Percentiles rank a stretch among this genome's conserved stretches.
Conservation (phyloP, 2,113 vertebrate genomes). For the Ophiodon elongatus region DNA sequence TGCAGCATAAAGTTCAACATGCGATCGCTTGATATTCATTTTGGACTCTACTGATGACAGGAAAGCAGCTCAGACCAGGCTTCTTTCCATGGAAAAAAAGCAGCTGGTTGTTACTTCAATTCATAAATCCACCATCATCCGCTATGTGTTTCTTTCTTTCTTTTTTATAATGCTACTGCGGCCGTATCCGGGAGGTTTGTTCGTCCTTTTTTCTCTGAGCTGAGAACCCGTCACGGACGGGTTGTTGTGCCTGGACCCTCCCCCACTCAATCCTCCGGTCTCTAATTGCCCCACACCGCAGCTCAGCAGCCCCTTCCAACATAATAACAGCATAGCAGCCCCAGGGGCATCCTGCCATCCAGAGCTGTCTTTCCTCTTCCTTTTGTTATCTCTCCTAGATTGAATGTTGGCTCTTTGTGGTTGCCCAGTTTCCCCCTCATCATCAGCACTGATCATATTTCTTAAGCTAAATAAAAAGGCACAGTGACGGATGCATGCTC, state of each 20-base stretch:
- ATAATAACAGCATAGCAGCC: slow-evolving; percentile 77
- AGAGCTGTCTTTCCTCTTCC: slow-evolving; percentile 58
- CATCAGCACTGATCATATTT: slow-evolving; percentile 62
- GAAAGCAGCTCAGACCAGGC: slow-evolving; percentile 19
- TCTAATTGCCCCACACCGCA: slow-evolving; percentile 75
- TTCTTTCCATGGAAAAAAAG: slow-evolving; percentile 55
- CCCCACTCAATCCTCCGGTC: slow-evolving; percentile 68
- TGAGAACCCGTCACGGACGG: slow-evolving; percentile 50
- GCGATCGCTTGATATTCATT: slow-evolving; percentile 30
- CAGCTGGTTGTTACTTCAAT: slow-evolving; percentile 50
- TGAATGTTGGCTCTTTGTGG: slow-evolving; percentile 70
- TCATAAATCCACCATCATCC: slow-evolving; percentile 52
- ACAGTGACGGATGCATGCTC: slow-evolving; percentile 29
- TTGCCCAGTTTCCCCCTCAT: slow-evolving; percentile 45
- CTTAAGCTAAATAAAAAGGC: slow-evolving; percentile 56
- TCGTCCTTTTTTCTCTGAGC: slow-evolving; percentile 34
- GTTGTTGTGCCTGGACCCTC: slow-evolving; percentile 66
- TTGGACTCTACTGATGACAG: slow-evolving; percentile 47
- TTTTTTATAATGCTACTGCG: background rate
- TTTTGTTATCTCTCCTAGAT: slow-evolving; percentile 75
- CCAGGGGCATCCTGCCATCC: slow-evolving; percentile 76
- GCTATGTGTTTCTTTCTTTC: slow-evolving; percentile 3
- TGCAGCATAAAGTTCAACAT: slow-evolving; percentile 30
- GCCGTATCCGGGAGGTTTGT: slow-evolving; percentile 30
- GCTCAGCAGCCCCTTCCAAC: slow-evolving; percentile 76